Conservation (phyloP, 2,113 vertebrate species). For the Sinosuthora webbiana region DNA sequence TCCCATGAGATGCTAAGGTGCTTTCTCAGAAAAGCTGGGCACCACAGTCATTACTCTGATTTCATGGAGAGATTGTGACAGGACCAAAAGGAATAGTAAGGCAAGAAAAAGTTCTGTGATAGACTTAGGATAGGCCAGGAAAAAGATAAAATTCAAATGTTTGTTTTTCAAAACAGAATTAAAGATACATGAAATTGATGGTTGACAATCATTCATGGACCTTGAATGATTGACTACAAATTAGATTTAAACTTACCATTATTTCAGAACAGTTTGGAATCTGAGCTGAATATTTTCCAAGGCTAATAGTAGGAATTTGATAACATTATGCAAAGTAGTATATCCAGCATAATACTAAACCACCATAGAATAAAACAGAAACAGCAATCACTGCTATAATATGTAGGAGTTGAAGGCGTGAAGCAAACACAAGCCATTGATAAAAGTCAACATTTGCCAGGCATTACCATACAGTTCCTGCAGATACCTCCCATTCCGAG, state of each 20-base stretch:
- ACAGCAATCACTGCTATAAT: conserved; percentile 52
- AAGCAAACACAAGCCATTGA: conserved; percentile 42
- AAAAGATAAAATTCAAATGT: not conserved
- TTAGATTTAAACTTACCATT: conserved; percentile 45
- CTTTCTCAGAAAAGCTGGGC: not conserved
- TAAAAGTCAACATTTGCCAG: conserved; percentile 65
- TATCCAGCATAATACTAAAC: conserved; percentile 36
- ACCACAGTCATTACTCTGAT: not conserved
- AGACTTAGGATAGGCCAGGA: not conserved
- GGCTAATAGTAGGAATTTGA: conserved; percentile 48
- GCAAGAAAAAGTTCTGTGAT: not conserved
- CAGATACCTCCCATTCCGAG: conserved; percentile 6
- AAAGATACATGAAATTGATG: not conserved
- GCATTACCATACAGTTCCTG: conserved; percentile 32
- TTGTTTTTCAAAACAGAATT: conserved; percentile 21
- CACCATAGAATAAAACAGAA: conserved; percentile 45
- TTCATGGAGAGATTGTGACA: not conserved
- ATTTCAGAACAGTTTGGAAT: conserved; percentile 37
- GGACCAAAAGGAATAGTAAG: not conserved
- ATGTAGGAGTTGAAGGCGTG: conserved; percentile 41
- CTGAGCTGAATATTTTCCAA: conserved; percentile 51
- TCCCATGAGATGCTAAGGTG: not conserved
- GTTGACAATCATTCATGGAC: conserved; percentile 6
- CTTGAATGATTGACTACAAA: conserved; percentile 23
- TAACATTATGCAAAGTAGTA: conserved; percentile 53